Conservation (phyloP, 1,140 invertebrate genomes). For the Zaprionus davidi region DNA sequence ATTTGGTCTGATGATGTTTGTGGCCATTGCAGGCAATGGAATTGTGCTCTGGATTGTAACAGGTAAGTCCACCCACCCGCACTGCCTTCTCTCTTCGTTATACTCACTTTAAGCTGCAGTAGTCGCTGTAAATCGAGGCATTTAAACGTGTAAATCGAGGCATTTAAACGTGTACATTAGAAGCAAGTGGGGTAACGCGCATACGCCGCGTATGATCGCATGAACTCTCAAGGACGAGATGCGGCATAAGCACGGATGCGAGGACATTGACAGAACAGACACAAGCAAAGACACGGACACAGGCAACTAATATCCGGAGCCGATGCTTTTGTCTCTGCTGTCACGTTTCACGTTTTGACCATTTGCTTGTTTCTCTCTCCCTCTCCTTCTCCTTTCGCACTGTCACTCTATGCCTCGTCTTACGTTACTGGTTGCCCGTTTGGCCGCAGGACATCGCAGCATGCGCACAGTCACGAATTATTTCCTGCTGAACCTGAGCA, state of each 20-base stretch:
- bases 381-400: not conserved
- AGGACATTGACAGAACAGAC: not conserved
- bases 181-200: conserved; percentile 21
- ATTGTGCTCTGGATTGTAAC: conserved; percentile 96
- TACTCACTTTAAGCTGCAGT: not conserved
- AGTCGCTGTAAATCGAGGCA: conserved; percentile 7
- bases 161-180: not conserved
- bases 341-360: conserved; percentile 44
- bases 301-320: conserved; percentile 53
- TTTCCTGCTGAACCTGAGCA: conserved; percentile 96
- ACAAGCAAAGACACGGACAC: not conserved
- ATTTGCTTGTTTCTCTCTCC: conserved; percentile 11
- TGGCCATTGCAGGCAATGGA: conserved; percentile 92
- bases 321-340: conserved; percentile 33
- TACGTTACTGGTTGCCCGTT: not conserved
- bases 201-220: conserved; percentile 42
- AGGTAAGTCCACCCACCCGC: conserved; percentile 85
- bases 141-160: not conserved
- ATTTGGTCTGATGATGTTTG: conserved; percentile 90
- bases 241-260: not conserved
- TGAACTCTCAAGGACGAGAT: conserved; percentile 2
- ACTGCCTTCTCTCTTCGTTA: not conserved
- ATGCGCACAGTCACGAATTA: conserved; percentile 99
- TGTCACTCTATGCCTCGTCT: not conserved
- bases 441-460: conserved; percentile 89